Percentiles rank a stretch among this genome's conserved stretches.
Conservation (phyloP, 1,140 invertebrate species). For the Drosophila chauvacae region DNA sequence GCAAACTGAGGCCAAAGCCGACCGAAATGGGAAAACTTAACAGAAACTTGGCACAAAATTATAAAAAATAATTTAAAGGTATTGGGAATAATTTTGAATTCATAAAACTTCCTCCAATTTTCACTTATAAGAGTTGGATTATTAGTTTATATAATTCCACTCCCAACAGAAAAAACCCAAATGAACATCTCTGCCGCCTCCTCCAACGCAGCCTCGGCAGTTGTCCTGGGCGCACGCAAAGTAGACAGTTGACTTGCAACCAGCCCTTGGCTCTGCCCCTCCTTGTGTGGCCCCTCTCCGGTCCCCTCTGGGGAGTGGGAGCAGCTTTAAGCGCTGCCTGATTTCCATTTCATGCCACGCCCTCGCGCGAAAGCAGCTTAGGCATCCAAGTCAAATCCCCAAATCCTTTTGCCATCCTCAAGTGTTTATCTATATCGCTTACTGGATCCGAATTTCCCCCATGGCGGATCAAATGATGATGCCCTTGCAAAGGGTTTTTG, state of each 20-base stretch:
- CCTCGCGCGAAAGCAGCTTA: constrained; percentile 57
- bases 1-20: no score
- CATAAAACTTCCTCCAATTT: no score
- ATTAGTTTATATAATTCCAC: neutral
- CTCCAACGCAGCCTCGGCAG: constrained; percentile 27
- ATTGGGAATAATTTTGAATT: no score
- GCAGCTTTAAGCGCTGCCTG: constrained; percentile 51
- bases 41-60: accelerated
- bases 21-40: neutral
- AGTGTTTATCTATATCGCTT: constrained; percentile 81
- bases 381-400: constrained; percentile 52
- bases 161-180: neutral
- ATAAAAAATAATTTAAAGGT: neutral
- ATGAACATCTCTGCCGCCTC: constrained; percentile 13
- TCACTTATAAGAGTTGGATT: no score
- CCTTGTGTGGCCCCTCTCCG: neutral
- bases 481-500: constrained; percentile 33
- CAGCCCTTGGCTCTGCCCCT: constrained; percentile 18
- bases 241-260: constrained; percentile 69
- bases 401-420: constrained; percentile 67
- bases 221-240: constrained; percentile 68
- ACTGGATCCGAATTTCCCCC: constrained; percentile 26
- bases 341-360: constrained; percentile 70
- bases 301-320: neutral
- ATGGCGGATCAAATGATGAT: constrained; percentile 3